Base-by-base conservation (phyloP, 2,113 vertebrate species). In the Pseudois nayaur region DNA sequence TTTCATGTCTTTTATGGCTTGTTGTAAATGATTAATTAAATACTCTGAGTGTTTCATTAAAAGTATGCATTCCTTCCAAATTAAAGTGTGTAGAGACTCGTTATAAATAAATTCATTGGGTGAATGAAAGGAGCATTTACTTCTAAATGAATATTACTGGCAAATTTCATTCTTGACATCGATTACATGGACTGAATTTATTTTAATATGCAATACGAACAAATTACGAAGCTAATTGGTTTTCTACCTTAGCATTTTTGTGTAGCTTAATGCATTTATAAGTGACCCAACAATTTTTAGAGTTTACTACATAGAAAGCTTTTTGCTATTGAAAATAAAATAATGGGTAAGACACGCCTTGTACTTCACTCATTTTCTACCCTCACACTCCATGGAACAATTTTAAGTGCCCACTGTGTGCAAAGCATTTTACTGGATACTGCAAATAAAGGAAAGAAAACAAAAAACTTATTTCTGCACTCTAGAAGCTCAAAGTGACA, bases 11-110 rank as follows among this genome's bases (percentile, higher is more conserved):
- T 98, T 98, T 96, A 98, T 67, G 91, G 91, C 96, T 97, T 98
- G 97, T 97, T 97, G 97, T 97, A 95, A 97, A 97, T 98, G 98
- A 98, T 98, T 98, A 98, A 98, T 98, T 98, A 98, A 98, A 98
- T 97, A 92, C 91, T 89, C 96, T 93, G 98, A 98, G 97, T 98
- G 98, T 98, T 98, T 98, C 98, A 98, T 98, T 98, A 98, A 98
- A 97, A 91, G 91, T 92, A 95, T 94, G 76, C 96, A 98, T 98
- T 98, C 98, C 96, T 98, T 98, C 97, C 97, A 96, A 98, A 98
- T 97, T 96, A 98, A 97, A 97, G 89, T 87, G 89, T 93, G 93
- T 78, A 96, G 95, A 96, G 91, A 89, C 94, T 97, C 5, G 19
- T 98, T 97, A 98, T 97, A 94, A 98, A 97, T 97, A 87, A 96